Evolutionary conservation across 2,888 invertebrate genomes (phyloP).

Genomic region (Lordiphosa fenestrarum): DNA sequence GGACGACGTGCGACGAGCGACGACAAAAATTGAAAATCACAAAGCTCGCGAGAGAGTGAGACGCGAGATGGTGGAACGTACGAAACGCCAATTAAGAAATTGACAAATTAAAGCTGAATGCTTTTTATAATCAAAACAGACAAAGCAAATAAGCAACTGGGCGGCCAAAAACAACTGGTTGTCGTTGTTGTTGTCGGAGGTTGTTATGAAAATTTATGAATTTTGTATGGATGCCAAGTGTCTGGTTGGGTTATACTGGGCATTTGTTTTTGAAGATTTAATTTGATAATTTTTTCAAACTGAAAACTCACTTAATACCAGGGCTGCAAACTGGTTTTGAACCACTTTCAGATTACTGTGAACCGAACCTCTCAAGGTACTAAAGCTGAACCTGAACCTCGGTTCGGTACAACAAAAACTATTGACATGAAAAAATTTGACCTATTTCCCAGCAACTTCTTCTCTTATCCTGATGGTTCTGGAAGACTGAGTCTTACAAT

Average conservation of each 20-base stretch:
- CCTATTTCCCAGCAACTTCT: too few relatives aligned
- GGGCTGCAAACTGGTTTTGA: too few relatives aligned
- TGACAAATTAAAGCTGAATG: conserved; percentile 74
- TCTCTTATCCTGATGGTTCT: too few relatives aligned
- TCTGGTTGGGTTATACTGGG: conserved; percentile 28
- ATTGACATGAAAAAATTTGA: too few relatives aligned
- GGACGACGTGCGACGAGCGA: not conserved
- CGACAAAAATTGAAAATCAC: conserved; percentile 36
- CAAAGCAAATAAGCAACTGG: conserved; percentile 68
- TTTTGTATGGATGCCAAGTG: conserved; percentile 41
- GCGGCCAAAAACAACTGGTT: conserved; percentile 35
- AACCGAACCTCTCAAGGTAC: too few relatives aligned
- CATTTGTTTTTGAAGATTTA: conserved; percentile 1
- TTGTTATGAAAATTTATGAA: conserved; percentile 58
- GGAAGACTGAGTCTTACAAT: too few relatives aligned
- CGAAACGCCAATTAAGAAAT: conserved; percentile 76
- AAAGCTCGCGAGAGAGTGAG: conserved; percentile 18
- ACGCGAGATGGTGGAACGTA: conserved; percentile 63
- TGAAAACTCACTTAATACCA: too few relatives aligned
- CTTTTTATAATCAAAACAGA: conserved; percentile 76
- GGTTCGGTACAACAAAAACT: too few relatives aligned
- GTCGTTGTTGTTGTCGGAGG: conserved; percentile 31
- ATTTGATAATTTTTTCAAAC: too few relatives aligned
- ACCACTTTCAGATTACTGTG: too few relatives aligned
- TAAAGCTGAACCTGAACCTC: too few relatives aligned